Conservation (phyloP, 2,797 vertebrate genomes). For the Adelosebastes latens region DNA sequence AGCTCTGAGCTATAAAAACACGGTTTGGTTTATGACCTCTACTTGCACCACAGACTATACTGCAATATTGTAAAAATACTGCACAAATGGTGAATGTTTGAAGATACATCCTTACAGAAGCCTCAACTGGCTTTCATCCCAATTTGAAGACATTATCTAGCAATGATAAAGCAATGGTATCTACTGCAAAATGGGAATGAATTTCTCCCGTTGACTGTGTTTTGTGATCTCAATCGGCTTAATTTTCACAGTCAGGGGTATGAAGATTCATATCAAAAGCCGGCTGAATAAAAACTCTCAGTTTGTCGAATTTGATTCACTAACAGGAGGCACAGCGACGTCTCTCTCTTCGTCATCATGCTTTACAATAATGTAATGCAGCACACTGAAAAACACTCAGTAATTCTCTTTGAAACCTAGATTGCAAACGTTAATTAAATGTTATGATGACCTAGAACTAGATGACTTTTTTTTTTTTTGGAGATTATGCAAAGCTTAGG, state of each 20-base stretch:
- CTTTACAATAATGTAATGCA: background rate
- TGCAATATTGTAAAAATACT: background rate
- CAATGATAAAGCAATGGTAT: background rate
- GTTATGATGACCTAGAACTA: constrained; percentile 13
- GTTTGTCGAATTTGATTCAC: background rate
- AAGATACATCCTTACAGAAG: background rate
- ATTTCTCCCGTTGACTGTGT: background rate
- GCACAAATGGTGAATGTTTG: background rate
- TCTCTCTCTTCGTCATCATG: background rate
- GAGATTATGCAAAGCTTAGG: constrained; percentile 18
- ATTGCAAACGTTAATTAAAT: constrained; percentile 22
- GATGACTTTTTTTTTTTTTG: background rate
- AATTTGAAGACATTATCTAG: background rate
- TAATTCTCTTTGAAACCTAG: constrained; percentile 5
- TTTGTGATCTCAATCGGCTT: background rate
- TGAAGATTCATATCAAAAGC: constrained; percentile 4
- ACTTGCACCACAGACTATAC: background rate
- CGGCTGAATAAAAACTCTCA: constrained; percentile 4
- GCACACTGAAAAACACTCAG: background rate
- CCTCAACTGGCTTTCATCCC: background rate
- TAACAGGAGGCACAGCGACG: background rate
- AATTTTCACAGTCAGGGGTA: constrained; percentile 10
- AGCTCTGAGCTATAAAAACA: background rate
- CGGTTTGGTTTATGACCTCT: background rate
- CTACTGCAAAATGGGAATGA: background rate